Percentiles rank a stretch among this genome's conserved stretches.
phyloP scores from a whole-genome alignment of 2,797 vertebrate genomes.

The Enteromius afrohamiltoni region DNA sequence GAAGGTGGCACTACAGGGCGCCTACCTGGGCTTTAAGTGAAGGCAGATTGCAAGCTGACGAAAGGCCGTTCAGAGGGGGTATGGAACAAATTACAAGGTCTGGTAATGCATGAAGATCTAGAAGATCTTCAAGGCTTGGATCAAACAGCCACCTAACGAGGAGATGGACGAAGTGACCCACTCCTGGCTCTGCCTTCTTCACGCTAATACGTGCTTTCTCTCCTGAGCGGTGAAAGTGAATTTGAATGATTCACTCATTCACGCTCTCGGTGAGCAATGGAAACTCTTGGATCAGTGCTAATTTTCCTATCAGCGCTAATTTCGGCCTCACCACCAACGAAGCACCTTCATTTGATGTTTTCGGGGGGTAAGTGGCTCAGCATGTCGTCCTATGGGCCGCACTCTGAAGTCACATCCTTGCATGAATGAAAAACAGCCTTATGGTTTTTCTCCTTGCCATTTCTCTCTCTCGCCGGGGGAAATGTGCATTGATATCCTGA shows the following conservation, averaged over 20 bases:
- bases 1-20: slow-evolving; percentile 55
- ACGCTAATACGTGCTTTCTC: slow-evolving; percentile 59
- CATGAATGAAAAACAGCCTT: slow-evolving; percentile 78
- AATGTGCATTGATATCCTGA: slow-evolving; percentile 54
- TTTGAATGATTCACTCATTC: slow-evolving; percentile 66
- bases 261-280: slow-evolving; percentile 46
- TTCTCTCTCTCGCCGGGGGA: slow-evolving; percentile 66
- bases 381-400: slow-evolving; percentile 71
- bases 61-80: slow-evolving; percentile 67
- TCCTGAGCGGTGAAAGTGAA: slow-evolving; percentile 57
- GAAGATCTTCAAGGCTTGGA: slow-evolving; percentile 72
- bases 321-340: slow-evolving; percentile 67
- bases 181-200: slow-evolving; percentile 56
- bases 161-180: slow-evolving; percentile 60
- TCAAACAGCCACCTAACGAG: slow-evolving; percentile 67
- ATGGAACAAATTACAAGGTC: slow-evolving; percentile 75
- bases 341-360: slow-evolving; percentile 68
- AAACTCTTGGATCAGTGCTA: slow-evolving; percentile 72
- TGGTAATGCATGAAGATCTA: slow-evolving; percentile 73
- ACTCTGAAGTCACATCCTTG: slow-evolving; percentile 83
- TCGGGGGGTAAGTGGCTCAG: slow-evolving; percentile 77
- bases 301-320: slow-evolving; percentile 75
- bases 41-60: slow-evolving; percentile 69
- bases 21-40: slow-evolving; percentile 73
- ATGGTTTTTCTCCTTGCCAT: slow-evolving; percentile 52